A percentile compares a stretch with the other conserved stretches of the same genome.
phyloP scores from a whole-genome alignment of 1,140 invertebrate species.

The Drosophila parabipectinata region DNA sequence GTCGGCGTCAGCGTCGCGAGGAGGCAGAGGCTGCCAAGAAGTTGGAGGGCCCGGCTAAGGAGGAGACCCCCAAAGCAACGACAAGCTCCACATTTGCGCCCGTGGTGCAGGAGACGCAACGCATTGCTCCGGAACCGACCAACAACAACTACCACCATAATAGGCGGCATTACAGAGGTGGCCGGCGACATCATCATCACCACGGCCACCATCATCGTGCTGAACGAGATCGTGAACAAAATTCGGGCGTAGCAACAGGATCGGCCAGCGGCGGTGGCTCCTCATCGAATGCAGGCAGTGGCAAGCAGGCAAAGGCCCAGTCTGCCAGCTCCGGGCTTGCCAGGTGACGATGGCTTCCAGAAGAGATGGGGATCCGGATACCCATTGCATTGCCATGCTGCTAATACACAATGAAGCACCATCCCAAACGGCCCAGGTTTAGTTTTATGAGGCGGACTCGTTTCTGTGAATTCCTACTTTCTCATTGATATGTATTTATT shows the following conservation, averaged over 20 bases:
- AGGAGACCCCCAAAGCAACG: conserved; percentile 43
- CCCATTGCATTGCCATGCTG: conserved; percentile 64
- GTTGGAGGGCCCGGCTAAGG: conserved; percentile 44
- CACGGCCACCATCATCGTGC: conserved; percentile 64
- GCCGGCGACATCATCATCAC: conserved; percentile 73
- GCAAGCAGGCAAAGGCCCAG: conserved; percentile 77
- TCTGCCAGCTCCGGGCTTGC: conserved; percentile 63
- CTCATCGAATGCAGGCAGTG: conserved; percentile 29
- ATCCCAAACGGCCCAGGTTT: conserved; percentile 37
- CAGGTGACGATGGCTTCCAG: conserved; percentile 80
- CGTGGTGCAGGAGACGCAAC: conserved; percentile 69
- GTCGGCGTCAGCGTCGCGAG: conserved; percentile 58
- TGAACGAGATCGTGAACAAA: conserved; percentile 48
- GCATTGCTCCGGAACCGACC: conserved; percentile 66
- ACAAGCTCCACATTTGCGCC: conserved; percentile 68
- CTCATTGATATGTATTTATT: conserved; percentile 31
- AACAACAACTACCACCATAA: conserved; percentile 83
- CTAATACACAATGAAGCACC: conserved; percentile 67
- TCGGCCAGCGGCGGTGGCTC: conserved; percentile 13
- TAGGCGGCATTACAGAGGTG: conserved; percentile 72
- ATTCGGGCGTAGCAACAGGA: conserved; percentile 9
- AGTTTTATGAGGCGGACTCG: conserved; percentile 51
- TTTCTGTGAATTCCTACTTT: conserved; percentile 54
- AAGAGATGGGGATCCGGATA: conserved; percentile 37
- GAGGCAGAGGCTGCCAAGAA: conserved; percentile 67